phyloP scores from a whole-genome alignment of 2,888 invertebrate genomes.

The Ecdyonurus torrentis region DNA sequence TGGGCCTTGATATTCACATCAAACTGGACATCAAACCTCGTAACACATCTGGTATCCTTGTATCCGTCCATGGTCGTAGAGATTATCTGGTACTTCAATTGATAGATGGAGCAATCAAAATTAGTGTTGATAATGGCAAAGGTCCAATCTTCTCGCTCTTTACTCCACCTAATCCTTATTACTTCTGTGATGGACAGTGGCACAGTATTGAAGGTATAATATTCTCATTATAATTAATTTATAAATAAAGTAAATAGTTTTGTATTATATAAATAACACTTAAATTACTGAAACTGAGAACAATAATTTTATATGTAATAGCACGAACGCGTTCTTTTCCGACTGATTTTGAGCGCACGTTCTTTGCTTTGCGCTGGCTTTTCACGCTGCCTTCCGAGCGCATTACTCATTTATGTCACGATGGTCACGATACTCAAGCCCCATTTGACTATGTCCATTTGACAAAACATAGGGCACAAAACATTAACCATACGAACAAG shows the following conservation, averaged over 20 bases:
- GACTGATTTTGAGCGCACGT: too few relatives aligned
- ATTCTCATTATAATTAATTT: constrained; percentile 3
- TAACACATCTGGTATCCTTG: constrained; percentile 62
- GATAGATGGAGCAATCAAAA: constrained; percentile 65
- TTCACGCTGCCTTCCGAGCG: too few relatives aligned
- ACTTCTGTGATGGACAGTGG: constrained; percentile 90
- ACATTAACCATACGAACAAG: too few relatives aligned
- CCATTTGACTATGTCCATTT: too few relatives aligned
- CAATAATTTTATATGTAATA: too few relatives aligned
- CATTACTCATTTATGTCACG: too few relatives aligned
- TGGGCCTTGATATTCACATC: constrained; percentile 62
- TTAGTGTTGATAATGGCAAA: constrained; percentile 68
- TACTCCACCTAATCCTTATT: constrained; percentile 42
- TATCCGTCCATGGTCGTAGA: constrained; percentile 66
- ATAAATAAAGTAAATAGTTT: constrained; percentile 14
- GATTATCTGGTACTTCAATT: constrained; percentile 80
- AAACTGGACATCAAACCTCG: constrained; percentile 77
- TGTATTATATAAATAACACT: background rate
- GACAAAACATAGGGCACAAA: too few relatives aligned
- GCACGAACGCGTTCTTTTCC: too few relatives aligned
- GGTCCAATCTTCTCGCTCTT: constrained; percentile 63
- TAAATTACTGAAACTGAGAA: too few relatives aligned
- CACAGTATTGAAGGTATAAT: constrained; percentile 59
- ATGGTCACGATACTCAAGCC: too few relatives aligned
- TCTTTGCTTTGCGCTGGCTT: too few relatives aligned